These are phyloP conservation scores for Phalanger gymnotis DNA, from an alignment of 2,797 vertebrate species.

Conservation along the genomic window DNA sequence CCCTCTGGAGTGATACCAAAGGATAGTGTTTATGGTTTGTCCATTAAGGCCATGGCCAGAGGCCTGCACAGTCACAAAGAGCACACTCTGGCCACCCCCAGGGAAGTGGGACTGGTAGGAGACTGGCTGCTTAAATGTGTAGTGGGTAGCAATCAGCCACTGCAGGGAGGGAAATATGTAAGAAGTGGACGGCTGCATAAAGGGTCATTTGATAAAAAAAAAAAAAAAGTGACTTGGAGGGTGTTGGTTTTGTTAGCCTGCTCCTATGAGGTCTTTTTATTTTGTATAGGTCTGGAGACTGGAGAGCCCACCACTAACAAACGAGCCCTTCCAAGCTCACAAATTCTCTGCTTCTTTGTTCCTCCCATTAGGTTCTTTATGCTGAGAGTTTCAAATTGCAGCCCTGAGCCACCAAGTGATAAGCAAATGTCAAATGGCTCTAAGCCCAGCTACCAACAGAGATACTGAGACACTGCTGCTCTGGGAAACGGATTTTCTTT, in stretches of 20 bases:
- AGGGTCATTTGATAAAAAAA: neutral
- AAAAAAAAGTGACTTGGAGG: neutral
- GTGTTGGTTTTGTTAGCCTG: neutral
- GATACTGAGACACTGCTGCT: constrained; percentile 55
- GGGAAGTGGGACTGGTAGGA: neutral
- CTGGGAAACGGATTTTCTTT: constrained; percentile 2
- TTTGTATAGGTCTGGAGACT: neutral
- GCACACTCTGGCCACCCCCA: neutral
- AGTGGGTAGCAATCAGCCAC: neutral
- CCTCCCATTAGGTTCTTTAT: constrained; percentile 55
- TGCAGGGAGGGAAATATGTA: neutral
- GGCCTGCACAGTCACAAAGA: neutral
- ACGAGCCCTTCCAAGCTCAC: constrained; percentile 26
- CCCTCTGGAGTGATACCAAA: constrained; percentile 30
- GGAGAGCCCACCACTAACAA: constrained; percentile 8
- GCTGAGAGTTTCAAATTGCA: constrained; percentile 61
- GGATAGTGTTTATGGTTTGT: constrained; percentile 13
- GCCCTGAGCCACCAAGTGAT: constrained; percentile 53
- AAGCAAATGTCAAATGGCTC: constrained; percentile 78
- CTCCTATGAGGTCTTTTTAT: neutral
- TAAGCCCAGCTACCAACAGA: constrained; percentile 66
- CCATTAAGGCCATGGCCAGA: neutral
- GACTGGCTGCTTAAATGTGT: neutral
- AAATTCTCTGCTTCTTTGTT: constrained; percentile 44
- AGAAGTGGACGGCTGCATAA: constrained; percentile 3